Evolutionary conservation across 2,113 vertebrate genomes (phyloP), one percentile per base, ranked within the genome.

Genomic region (Centropristis striata): DNA sequence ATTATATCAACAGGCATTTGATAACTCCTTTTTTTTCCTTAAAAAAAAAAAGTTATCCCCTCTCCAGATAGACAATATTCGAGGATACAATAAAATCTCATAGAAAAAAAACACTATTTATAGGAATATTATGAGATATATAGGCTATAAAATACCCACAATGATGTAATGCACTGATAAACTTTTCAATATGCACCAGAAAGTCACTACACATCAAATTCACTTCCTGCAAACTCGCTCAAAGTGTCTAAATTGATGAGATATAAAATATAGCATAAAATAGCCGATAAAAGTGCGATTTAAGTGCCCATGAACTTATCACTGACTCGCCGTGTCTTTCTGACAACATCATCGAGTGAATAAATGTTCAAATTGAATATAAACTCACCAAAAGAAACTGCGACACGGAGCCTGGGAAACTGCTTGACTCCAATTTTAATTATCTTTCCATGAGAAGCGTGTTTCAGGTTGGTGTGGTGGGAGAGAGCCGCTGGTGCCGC

Each of bases 311-410:
- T 41, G 20, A 28, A 46, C 14, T 54, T 23, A 18, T 39, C n/a
- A 58, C 47, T 13, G 32, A 39, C 14, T 41, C 21, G 25, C 1
- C n/a, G 49, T 1, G 12, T 58, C 37, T 67, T 10, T 49, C 23
- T 47, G 15, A 44, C 11, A 44, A 53, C 6, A 23, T 15, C 14
- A 7, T 1, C 5, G 2, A 32, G 14, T 15, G 1, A 54, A 21
- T 53, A 9, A 18, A 36, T 4, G 18, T 20, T 54, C 16, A 6
- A 57, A 27, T 14, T 2, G 4, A 58, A 27, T 2, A 39, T 5
- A 37, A 69, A 90, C 91, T 90, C 78, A 92, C 91, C 86, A 8
- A 8, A 28, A 16, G 2, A 32, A 57, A 13, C 46, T 60, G 46
- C 61, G 14, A 53, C 1, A 8, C 46, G 20, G 18, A 21, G 10